Evolutionary conservation across 2,797 vertebrate genomes (phyloP).

Genomic region (Xiphorhynchus erythropygius): DNA sequence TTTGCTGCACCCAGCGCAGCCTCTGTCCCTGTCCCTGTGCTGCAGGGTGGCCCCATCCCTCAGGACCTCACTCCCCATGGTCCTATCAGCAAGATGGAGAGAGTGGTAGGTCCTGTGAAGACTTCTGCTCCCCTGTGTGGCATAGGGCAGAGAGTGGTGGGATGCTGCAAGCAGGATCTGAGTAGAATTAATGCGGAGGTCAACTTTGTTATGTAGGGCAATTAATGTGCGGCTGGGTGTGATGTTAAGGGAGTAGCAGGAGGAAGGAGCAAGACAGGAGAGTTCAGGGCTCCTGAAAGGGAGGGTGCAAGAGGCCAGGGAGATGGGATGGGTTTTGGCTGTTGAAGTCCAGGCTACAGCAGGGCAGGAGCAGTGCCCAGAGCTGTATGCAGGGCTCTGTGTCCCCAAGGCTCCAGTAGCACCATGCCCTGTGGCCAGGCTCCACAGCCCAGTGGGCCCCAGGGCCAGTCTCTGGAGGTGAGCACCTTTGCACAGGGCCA

Average conservation of each 20-base stretch:
- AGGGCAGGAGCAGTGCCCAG: accelerated
- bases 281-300: neutral
- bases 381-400: neutral
- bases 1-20: neutral
- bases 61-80: accelerated
- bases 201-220: too few species aligned
- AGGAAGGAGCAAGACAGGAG: neutral
- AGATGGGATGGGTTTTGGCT: neutral
- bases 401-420: neutral
- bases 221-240: neutral
- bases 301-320: neutral
- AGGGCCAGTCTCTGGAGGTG: neutral
- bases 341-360: neutral
- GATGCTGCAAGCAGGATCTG: neutral
- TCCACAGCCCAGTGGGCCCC: accelerated
- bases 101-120: neutral
- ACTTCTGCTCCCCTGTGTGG: neutral
- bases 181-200: neutral
- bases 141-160: neutral
- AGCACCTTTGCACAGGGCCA: neutral
- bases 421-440: neutral
- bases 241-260: accelerated
- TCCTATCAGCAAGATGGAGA: neutral
- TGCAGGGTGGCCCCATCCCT: neutral
- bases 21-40: neutral